Evolutionary conservation across 2,888 invertebrate genomes (phyloP).

Genomic region (Fissipunctia ypsillon): DNA sequence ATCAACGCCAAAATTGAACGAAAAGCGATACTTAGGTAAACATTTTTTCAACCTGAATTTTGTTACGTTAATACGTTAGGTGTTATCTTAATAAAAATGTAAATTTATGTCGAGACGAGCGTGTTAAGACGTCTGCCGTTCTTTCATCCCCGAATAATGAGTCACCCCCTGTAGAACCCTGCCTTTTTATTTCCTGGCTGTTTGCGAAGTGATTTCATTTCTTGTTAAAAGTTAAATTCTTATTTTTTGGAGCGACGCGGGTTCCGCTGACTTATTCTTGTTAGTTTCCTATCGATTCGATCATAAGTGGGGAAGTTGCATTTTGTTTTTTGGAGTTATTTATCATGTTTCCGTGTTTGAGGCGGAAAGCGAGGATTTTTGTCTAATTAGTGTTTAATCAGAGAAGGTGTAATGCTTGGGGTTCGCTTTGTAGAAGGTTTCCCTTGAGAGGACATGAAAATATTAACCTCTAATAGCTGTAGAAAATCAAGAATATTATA

Average conservation of each 20-base stretch:
- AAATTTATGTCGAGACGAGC: conserved; percentile 54
- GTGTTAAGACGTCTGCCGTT: conserved; percentile 60
- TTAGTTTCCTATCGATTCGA: conserved; percentile 42
- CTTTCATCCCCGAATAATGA: conserved; percentile 62
- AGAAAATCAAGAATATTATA: neutral
- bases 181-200: conserved; percentile 63
- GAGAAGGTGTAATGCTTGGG: neutral
- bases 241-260: conserved; percentile 33
- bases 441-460: neutral
- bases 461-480: neutral
- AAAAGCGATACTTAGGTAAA: conserved; percentile 35
- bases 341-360: neutral
- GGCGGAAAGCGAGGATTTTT: neutral
- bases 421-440: no score
- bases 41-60: conserved; percentile 44
- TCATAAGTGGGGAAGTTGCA: neutral
- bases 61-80: conserved; percentile 33
- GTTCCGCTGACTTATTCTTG: conserved; percentile 42
- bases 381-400: neutral
- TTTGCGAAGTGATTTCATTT: conserved; percentile 66
- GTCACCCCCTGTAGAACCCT: conserved; percentile 53
- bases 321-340: conserved; percentile 4
- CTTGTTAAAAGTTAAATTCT: conserved; percentile 65
- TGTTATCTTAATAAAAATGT: conserved; percentile 60
- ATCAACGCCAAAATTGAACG: conserved; percentile 43